These are phyloP conservation scores for Polyploca ridens DNA, from an alignment of 2,888 invertebrate species.

Conservation along the genomic window DNA sequence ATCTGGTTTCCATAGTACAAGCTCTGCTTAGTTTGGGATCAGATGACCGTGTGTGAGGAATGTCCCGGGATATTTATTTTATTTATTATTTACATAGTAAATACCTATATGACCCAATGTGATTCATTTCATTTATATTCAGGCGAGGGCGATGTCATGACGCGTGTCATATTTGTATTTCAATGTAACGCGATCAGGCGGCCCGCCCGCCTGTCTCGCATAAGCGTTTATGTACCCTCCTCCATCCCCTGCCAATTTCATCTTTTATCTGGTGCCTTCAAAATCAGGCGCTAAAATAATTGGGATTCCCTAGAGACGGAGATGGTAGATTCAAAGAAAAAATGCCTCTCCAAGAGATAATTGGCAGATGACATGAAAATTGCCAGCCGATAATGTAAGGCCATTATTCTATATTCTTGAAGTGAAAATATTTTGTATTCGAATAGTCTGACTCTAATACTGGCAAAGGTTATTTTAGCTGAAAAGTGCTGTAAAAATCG, in stretches of 20 bases:
- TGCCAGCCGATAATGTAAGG: not conserved
- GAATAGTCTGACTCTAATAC: no score
- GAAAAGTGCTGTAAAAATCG: no score
- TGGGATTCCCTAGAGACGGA: not conserved
- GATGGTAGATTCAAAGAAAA: not conserved
- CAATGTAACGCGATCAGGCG: constrained; percentile 43
- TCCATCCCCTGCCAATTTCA: constrained; percentile 23
- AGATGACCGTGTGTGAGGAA: no score
- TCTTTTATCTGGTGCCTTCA: constrained; percentile 13
- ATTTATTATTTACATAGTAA: no score
- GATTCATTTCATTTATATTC: constrained; percentile 59
- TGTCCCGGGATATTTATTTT: no score
- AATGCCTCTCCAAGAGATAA: not conserved
- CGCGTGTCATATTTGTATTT: constrained; percentile 52
- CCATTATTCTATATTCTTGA: not conserved
- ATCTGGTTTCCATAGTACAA: no score
- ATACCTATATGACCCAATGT: constrained; percentile 19
- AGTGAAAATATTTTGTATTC: no score
- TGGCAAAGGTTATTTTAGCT: no score
- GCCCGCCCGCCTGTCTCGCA: constrained; percentile 23
- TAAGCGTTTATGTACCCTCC: constrained; percentile 24
- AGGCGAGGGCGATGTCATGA: constrained; percentile 32
- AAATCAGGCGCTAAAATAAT: constrained; percentile 8
- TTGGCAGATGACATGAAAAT: not conserved
- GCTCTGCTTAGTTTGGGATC: no score